phyloP scores from a whole-genome alignment of 2,888 invertebrate genomes.

The Pegoplata infirma region DNA sequence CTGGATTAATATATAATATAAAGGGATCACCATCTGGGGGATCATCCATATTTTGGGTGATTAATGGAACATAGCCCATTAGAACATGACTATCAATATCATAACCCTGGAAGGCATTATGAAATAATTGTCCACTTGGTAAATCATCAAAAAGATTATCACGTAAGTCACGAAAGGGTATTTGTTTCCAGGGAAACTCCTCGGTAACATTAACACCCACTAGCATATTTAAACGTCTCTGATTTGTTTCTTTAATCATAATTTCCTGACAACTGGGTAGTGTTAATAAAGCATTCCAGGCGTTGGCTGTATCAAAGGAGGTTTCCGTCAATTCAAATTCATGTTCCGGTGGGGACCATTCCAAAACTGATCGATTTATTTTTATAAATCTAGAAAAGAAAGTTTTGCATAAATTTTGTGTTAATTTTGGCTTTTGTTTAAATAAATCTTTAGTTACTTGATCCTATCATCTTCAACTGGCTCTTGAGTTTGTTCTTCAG shows the following conservation, averaged over 20 bases:
- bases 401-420: not conserved
- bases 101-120: constrained; percentile 76
- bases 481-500: constrained; percentile 28
- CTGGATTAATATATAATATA: constrained; percentile 82
- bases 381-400: constrained; percentile 34
- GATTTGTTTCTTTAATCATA: constrained; percentile 68
- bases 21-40: constrained; percentile 83
- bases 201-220: constrained; percentile 85
- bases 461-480: constrained; percentile 48
- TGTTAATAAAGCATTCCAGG: constrained; percentile 70
- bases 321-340: constrained; percentile 66
- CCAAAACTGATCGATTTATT: constrained; percentile 33
- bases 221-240: constrained; percentile 80
- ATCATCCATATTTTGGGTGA: constrained; percentile 79
- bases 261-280: constrained; percentile 69
- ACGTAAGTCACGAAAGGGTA: constrained; percentile 81
- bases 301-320: constrained; percentile 68
- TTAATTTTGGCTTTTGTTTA: not conserved
- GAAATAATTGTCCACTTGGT: constrained; percentile 78
- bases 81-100: constrained; percentile 79
- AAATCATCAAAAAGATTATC: constrained; percentile 80
- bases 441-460: constrained; percentile 13
- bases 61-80: constrained; percentile 84
- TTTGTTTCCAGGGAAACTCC: constrained; percentile 86
- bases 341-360: constrained; percentile 69